Evolutionary conservation across 1,140 invertebrate genomes (phyloP).

Genomic region (Bombus waltoni): DNA sequence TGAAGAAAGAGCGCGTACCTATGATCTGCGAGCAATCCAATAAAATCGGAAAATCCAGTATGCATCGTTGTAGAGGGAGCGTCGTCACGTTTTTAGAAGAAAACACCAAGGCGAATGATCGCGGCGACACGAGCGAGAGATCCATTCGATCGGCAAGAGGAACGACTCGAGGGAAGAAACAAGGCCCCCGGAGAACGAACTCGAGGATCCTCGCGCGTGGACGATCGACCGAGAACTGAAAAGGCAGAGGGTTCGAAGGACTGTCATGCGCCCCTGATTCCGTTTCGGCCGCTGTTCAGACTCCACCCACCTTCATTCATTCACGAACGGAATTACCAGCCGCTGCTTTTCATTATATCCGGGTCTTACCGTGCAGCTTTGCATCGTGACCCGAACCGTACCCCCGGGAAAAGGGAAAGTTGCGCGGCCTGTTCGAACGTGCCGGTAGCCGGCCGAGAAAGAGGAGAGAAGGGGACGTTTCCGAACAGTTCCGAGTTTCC

Average conservation of each 20-base stretch:
- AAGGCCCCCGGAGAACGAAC: background rate
- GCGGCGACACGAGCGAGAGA: background rate
- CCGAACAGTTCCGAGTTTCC: background rate
- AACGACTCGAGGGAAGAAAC: background rate
- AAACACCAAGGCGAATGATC: background rate
- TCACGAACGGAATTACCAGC: slow-evolving; percentile 56
- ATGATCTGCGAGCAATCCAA: background rate
- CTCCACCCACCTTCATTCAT: slow-evolving; percentile 68
- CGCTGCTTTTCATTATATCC: slow-evolving; percentile 48
- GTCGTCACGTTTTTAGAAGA: background rate
- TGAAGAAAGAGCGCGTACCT: slow-evolving; percentile 18
- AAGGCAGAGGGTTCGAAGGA: slow-evolving; percentile 55
- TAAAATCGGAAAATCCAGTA: slow-evolving; percentile 7
- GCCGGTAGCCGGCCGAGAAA: background rate
- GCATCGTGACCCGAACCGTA: slow-evolving; percentile 10
- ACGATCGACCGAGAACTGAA: slow-evolving; percentile 68
- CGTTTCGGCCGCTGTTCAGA: slow-evolving; percentile 63
- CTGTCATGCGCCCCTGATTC: slow-evolving; percentile 68
- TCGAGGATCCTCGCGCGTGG: slow-evolving; percentile 58
- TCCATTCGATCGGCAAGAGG: background rate
- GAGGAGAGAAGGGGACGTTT: background rate
- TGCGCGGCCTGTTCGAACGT: slow-evolving; percentile 14
- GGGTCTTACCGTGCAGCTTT: slow-evolving; percentile 40
- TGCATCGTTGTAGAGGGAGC: background rate
- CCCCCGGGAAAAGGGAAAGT: slow-evolving; percentile 50